Conservation (phyloP, 2,797 vertebrate genomes). For the Semaprochilodus insignis region DNA sequence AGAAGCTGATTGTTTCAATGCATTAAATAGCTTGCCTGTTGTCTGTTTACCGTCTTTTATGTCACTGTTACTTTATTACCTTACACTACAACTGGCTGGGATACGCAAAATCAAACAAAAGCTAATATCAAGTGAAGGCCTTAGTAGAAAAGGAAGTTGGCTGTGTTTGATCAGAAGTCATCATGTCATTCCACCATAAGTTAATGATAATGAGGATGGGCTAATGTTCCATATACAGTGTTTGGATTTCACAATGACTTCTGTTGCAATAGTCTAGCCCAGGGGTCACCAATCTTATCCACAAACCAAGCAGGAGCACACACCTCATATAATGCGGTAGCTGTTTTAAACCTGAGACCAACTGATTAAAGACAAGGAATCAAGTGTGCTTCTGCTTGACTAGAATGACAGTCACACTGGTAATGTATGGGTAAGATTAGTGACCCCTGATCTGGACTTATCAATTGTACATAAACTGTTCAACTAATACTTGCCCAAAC, state of each 20-base stretch:
- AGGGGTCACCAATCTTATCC: too few relatives aligned
- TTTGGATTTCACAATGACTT: not conserved
- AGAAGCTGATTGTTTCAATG: not conserved
- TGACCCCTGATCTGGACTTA: not conserved
- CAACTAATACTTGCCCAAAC: not conserved
- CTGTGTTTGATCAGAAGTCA: not conserved
- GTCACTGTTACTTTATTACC: not conserved
- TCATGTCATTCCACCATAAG: not conserved
- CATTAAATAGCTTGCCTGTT: not conserved
- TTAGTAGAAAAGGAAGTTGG: not conserved
- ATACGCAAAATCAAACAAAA: not conserved
- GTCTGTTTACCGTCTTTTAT: conserved; percentile 2
- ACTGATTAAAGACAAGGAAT: too few relatives aligned
- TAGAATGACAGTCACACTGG: too few relatives aligned
- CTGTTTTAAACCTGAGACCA: too few relatives aligned
- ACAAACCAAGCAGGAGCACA: too few relatives aligned
- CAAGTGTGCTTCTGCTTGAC: too few relatives aligned
- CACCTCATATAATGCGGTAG: too few relatives aligned
- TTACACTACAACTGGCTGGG: not conserved
- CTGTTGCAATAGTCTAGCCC: too few relatives aligned
- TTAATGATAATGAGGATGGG: not conserved
- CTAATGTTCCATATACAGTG: not conserved
- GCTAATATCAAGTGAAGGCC: not conserved
- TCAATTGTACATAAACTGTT: not conserved
- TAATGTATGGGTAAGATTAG: too few relatives aligned